Evolutionary conservation across 2,888 invertebrate genomes (phyloP).

Genomic region (Parnassius mnemosyne): DNA sequence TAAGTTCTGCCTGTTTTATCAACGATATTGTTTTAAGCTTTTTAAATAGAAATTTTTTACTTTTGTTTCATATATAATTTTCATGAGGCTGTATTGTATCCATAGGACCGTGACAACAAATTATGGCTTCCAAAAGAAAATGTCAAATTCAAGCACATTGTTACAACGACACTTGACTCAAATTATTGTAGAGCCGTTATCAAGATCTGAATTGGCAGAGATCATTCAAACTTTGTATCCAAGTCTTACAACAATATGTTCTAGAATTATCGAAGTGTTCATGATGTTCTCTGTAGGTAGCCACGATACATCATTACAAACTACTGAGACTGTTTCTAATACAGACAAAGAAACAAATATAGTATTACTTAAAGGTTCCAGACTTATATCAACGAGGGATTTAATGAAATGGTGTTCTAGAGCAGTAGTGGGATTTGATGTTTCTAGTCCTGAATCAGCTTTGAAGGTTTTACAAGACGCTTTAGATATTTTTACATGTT

Average conservation of each 20-base stretch:
- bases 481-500: slow-evolving; percentile 94
- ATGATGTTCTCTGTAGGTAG: slow-evolving; percentile 88
- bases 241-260: slow-evolving; percentile 84
- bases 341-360: slow-evolving; percentile 45
- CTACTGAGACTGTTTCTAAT: slow-evolving; percentile 46
- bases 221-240: slow-evolving; percentile 87
- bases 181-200: slow-evolving; percentile 89
- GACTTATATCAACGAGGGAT: slow-evolving; percentile 91
- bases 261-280: slow-evolving; percentile 91
- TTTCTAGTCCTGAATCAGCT: slow-evolving; percentile 84
- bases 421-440: slow-evolving; percentile 86
- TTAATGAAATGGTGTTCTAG: slow-evolving; percentile 95
- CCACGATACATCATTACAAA: slow-evolving; percentile 76
- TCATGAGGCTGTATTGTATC: slow-evolving; percentile 22
- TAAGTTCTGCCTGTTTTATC: too few species aligned
- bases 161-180: slow-evolving; percentile 91
- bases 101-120: slow-evolving; percentile 80
- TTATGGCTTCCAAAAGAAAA: slow-evolving; percentile 82
- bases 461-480: slow-evolving; percentile 92
- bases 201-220: slow-evolving; percentile 85
- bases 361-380: slow-evolving; percentile 71
- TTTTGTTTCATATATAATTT: too few species aligned
- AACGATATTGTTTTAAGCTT: too few species aligned
- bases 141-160: slow-evolving; percentile 83
- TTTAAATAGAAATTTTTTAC: too few species aligned